Base-by-base conservation (phyloP, 2,113 vertebrate genomes). In the Asarcornis scutulata region DNA sequence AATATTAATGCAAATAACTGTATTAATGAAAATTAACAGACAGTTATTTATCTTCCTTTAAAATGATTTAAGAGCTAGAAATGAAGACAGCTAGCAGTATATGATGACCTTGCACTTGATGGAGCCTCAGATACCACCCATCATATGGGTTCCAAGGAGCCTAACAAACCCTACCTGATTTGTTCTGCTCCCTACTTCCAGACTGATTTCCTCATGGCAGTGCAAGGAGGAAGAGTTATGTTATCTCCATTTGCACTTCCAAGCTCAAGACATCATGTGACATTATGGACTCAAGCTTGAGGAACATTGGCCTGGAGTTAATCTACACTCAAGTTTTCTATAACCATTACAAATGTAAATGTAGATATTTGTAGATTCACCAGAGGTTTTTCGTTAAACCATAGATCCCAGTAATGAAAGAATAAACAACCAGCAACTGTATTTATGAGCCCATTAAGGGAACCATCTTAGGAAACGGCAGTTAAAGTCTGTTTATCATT, bases 381-480 rank as follows among this genome's bases (percentile, higher is more conserved):
- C 3, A 0, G 13, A 73, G 38, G 9, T 26, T 78, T 88, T 95
- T 92, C 1, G 11, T 84, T 87, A 77, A 96, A 85, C n/a, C 40
- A 59, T 87, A 93, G 83, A 86, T 92, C 63, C 58, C 5, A 6
- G 15, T 91, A 95, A 93, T 95, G 86, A 93, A 94, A 93, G 81
- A 93, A 94, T 89, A 95, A 96, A 94, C 53, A 87, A 82, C 58
- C 31, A 77, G 67, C 36, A 73, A 89, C 58, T 46, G 67, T 96
- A 96, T 97, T 97, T 96, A 96, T 74, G 88, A 94, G 31, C 13
- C 83, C 55, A 96, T 94, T 96, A 97, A 87, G 82, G 58, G 81
- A 78, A 92, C 83, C 66, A 46, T 89, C 77, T 89, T 76, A 87
- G 75, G 69, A 79, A 96, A 89, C 71, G 67, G 93, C 91, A 83